Evolutionary conservation across 2,113 vertebrate genomes (phyloP), one percentile per base, ranked within the genome.

Genomic region (Forbesichthys papilliferus): DNA sequence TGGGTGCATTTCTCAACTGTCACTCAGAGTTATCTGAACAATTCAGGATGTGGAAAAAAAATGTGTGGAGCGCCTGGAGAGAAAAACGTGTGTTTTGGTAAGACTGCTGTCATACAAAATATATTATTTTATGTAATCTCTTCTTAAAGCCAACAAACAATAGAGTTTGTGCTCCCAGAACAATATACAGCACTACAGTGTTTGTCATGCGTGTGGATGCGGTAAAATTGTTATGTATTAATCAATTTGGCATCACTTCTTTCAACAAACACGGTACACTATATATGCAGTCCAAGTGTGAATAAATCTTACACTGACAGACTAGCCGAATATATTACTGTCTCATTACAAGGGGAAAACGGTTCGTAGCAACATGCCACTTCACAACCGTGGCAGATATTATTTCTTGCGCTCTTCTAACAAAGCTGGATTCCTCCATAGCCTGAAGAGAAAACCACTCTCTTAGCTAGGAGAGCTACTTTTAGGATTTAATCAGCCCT

Each of bases 401-500:
- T 62, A 79, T 81, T 81, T 82, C 59, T 63, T 63, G 33, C 57
- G 49, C 77, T 79, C 68, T 71, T 70, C 65, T 76, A 80, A 79
- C 56, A 84, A 78, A 77, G 64, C 68, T 71, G 56, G 46, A 52
- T 69, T 82, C 51, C 64, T 62, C 66, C 60, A 76, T 82, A 57
- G 71, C 78, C 71, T 0, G 51, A 79, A 77, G 79, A 81, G 61
- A 12, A 74, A 64, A 63, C 9, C 68, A 66, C 46, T 85, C 59
- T 84, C 83, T 79, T 74, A 67, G 66, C 47, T 36, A 34, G 61
- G 67, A 73, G 72, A 82, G 60, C 71, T 84, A 56, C 81, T 81
- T 83, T 84, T 84, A 83, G 79, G 64, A 77, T 88, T 84, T 84
- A 88, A 87, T 86, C 84, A 81, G 79, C 74, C 36, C 74, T 85